These are phyloP conservation scores for Panonychus citri DNA, from an alignment of 1,140 invertebrate species.

Conservation along the genomic window DNA sequence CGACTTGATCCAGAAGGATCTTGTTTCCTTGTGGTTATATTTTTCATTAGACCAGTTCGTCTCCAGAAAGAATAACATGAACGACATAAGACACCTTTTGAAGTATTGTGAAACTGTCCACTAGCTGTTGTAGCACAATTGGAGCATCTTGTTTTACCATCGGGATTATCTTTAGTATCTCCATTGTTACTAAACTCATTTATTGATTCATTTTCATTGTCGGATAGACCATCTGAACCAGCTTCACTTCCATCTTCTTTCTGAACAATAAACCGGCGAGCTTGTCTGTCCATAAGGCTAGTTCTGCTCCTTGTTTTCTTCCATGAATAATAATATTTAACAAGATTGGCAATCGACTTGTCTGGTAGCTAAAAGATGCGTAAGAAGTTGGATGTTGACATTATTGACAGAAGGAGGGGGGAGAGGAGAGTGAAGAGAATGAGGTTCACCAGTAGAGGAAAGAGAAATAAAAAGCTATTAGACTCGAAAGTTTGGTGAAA, in stretches of 20 bases:
- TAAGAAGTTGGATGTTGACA: too few species aligned
- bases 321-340: conserved; percentile 97
- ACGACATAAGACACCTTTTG: conserved; percentile 2
- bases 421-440: too few species aligned
- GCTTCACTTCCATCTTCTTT: conserved; percentile 33
- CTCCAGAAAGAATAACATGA: conserved; percentile 24
- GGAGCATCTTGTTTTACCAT: background rate
- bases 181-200: conserved; percentile 1
- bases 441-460: too few species aligned
- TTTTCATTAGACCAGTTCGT: conserved; percentile 46
- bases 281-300: conserved; percentile 76
- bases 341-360: conserved; percentile 80
- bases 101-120: conserved; percentile 2
- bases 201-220: conserved; percentile 42
- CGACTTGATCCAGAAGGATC: conserved; percentile 17
- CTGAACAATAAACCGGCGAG: conserved; percentile 22
- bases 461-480: background rate
- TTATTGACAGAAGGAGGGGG: too few species aligned
- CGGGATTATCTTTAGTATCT: background rate
- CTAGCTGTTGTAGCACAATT: conserved; percentile 4
- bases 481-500: too few species aligned
- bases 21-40: conserved; percentile 36
- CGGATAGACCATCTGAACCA: conserved; percentile 36
- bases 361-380: conserved; percentile 63
- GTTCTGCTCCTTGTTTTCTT: conserved; percentile 77